Base-by-base conservation (phyloP, 2,797 vertebrate genomes). In the Pogoniulus pusillus region DNA sequence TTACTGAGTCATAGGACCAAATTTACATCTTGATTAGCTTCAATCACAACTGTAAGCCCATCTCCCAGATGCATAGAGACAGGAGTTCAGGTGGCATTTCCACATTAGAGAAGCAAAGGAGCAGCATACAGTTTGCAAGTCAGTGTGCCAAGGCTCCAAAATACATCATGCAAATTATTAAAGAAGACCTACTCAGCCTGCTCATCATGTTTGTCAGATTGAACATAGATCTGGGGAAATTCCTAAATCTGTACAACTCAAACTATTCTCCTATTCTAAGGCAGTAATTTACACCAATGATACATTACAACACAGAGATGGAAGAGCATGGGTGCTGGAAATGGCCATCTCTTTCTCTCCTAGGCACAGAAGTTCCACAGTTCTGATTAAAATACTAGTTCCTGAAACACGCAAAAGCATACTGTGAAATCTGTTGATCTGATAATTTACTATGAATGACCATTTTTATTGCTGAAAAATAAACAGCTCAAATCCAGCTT, bases 361-460 rank as follows among this genome's bases (percentile, higher is more conserved):
- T 22, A 59, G 23, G 27, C 19, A 82, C 49, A 82, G 60, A 51
- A 86, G 70, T 85, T 59, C 73, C 71, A 39, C 6, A 51, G 3
- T 29, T 79, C 71, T 88, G 68, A 91, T 92, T 91, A 90, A 96
- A 95, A 85, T 53, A 65, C 55, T 84, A 9, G 54, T 29, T 87
- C 90, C 71, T 64, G 43, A 93, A 90, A 34, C 3, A 63, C 39
- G 45, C 16, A 34, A 55, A 43, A 83, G 11, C 27, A 53, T 24
- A 70, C 35, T 18, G 39, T 70, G n/a, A 93, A 74, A 49, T 84
- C 49, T 93, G 34, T 84, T 91, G 87, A 94, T 69, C 65, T 47
- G n/a, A 57, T 30, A 16, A 6, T 93, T 89, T 45, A 20, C 6
- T 54, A 29, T 55, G 26, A 71, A 89, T 55, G 13, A 18, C 20